Evolutionary conservation across 2,113 vertebrate genomes (phyloP).

Genomic region (Percina caprodes): DNA sequence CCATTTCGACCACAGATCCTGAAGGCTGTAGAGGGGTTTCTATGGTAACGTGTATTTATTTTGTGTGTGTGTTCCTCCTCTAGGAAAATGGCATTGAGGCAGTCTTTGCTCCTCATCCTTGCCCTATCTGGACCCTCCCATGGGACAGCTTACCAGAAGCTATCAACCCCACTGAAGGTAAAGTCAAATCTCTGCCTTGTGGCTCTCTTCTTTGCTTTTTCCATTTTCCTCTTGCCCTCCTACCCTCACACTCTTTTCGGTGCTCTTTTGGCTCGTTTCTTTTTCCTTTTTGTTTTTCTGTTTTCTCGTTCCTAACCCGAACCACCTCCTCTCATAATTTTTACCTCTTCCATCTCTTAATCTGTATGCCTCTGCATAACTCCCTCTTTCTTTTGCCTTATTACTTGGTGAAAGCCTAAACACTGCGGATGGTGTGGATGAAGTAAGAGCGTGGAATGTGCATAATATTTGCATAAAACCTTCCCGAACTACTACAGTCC

Average conservation of each 20-base stretch:
- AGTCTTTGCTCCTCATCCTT: constrained; percentile 90
- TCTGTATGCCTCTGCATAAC: constrained; percentile 1
- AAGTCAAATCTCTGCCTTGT: constrained; percentile 71
- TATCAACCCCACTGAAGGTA: constrained; percentile 94
- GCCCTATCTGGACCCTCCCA: constrained; percentile 88
- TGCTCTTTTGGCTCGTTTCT: constrained; percentile 1
- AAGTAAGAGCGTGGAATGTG: constrained; percentile 17
- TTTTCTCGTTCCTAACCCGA: neutral
- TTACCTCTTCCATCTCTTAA: constrained; percentile 1
- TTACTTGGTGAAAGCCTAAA: constrained; percentile 28
- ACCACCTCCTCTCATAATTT: constrained; percentile 1
- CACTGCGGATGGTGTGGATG: neutral
- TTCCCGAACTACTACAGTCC: neutral
- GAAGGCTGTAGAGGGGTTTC: constrained; percentile 39
- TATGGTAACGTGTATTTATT: constrained; percentile 56
- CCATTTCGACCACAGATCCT: constrained; percentile 38
- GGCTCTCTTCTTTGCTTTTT: constrained; percentile 10
- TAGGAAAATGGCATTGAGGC: constrained; percentile 92
- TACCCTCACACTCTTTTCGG: neutral
- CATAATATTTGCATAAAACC: constrained; percentile 55
- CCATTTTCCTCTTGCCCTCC: constrained; percentile 10
- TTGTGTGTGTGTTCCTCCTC: constrained; percentile 41
- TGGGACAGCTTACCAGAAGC: constrained; percentile 91
- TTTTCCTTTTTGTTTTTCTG: neutral
- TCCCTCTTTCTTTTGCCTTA: constrained; percentile 10